A percentile compares a stretch with the other conserved stretches of the same genome.
phyloP scores from a whole-genome alignment of 2,797 vertebrate species.

The Enteromius unitaeniatus region DNA sequence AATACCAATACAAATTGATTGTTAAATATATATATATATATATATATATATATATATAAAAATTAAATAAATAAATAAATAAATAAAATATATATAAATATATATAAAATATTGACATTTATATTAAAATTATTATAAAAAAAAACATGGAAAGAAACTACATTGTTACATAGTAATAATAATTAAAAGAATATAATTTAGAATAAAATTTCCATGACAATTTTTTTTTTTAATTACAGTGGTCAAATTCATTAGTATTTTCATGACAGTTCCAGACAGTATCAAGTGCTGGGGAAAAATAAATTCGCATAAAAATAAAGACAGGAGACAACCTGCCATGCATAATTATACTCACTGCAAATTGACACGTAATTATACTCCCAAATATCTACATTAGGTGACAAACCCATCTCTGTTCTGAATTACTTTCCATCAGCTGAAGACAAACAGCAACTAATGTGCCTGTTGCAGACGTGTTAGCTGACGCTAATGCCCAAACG shows the following conservation, averaged over 20 bases:
- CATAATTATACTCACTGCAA: constrained; percentile 24
- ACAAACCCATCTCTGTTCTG: constrained; percentile 4
- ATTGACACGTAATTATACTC: constrained; percentile 17
- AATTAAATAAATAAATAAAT: too few species aligned
- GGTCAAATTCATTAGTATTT: neutral
- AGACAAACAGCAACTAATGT: constrained; percentile 36
- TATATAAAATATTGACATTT: too few species aligned
- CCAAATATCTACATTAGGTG: constrained; percentile 32
- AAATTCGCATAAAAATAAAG: neutral
- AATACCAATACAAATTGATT: too few species aligned
- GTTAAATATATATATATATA: too few species aligned
- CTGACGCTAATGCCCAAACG: constrained; percentile 32
- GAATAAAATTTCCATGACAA: neutral
- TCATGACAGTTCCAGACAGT: neutral
- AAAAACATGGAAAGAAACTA: too few species aligned
- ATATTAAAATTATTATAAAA: too few species aligned
- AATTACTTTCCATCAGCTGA: constrained; percentile 12
- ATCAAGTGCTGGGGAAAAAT: neutral
- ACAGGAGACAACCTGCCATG: neutral
- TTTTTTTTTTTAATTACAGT: neutral
- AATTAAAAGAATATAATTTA: neutral
- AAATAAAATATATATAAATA: too few species aligned
- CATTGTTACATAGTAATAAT: too few species aligned
- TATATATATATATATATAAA: too few species aligned
- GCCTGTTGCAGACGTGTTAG: constrained; percentile 5